phyloP scores from a whole-genome alignment of 2,888 invertebrate species.

The Platerodrilus igneus region DNA sequence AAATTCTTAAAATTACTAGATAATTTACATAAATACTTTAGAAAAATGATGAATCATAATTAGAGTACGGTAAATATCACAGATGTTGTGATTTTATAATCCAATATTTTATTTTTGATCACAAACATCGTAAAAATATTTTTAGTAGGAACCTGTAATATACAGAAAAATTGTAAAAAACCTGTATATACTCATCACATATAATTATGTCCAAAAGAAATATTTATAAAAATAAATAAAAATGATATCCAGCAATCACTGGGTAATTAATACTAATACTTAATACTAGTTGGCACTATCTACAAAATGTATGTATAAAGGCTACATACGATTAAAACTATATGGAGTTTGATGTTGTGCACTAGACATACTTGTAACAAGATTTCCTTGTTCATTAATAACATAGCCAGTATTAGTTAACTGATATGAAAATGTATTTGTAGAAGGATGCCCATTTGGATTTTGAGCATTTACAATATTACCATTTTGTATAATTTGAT shows the following conservation, averaged over 20 bases:
- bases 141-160: too few species aligned
- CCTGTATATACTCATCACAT: too few species aligned
- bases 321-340: conserved; percentile 46
- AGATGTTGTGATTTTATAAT: too few species aligned
- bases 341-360: conserved; percentile 45
- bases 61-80: too few species aligned
- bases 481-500: conserved; percentile 56
- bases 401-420: conserved; percentile 47
- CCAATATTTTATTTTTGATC: too few species aligned
- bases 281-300: background rate
- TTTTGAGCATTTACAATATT: conserved; percentile 43
- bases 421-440: conserved; percentile 47
- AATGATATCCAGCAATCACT: background rate
- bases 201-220: too few species aligned
- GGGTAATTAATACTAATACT: background rate
- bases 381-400: conserved; percentile 48
- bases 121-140: too few species aligned
- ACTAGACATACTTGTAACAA: conserved; percentile 47
- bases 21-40: too few species aligned
- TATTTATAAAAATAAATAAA: too few species aligned
- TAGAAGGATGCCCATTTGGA: conserved; percentile 40
- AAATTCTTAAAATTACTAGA: too few species aligned
- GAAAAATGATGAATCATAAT: too few species aligned
- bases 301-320: background rate
- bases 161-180: too few species aligned